A percentile compares a stretch with the other conserved stretches of the same genome.
Conservation (phyloP, 2,797 vertebrate species). For the Rhynchonycteris naso region DNA sequence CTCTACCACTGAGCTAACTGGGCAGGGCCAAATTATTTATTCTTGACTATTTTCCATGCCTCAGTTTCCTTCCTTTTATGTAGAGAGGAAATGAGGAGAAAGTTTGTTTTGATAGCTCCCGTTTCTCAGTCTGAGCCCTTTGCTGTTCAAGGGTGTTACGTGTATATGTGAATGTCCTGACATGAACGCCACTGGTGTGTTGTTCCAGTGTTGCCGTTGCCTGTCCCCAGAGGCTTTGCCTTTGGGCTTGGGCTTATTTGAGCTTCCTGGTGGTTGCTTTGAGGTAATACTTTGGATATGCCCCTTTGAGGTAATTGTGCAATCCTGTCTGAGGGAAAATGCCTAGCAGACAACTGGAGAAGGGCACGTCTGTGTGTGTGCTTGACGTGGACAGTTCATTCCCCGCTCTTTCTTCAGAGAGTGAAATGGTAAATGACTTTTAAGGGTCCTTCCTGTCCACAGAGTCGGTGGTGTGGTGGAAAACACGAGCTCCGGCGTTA, state of each 20-base stretch:
- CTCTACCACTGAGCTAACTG: too few species aligned
- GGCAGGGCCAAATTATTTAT: neutral
- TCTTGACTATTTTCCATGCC: neutral
- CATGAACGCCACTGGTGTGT: neutral
- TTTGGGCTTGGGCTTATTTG: neutral
- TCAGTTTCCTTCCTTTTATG: neutral
- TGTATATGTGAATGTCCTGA: too few species aligned
- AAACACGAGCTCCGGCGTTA: neutral
- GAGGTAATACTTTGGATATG: neutral
- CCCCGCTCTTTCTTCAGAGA: neutral
- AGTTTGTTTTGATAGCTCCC: neutral
- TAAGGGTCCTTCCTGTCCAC: neutral
- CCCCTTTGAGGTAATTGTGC: neutral
- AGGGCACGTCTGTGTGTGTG: neutral
- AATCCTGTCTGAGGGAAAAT: neutral
- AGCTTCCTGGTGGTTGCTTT: neutral
- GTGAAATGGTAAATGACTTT: neutral
- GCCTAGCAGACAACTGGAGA: neutral
- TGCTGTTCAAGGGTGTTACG: neutral
- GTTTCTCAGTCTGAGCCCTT: neutral
- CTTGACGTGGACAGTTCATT: neutral
- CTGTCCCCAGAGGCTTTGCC: neutral
- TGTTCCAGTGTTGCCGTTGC: neutral
- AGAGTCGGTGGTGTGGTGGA: neutral
- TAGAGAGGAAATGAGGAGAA: neutral